Evolutionary conservation across 2,113 vertebrate genomes (phyloP), one percentile per base, ranked within the genome.

Genomic region (Oreotrochilus melanogaster): DNA sequence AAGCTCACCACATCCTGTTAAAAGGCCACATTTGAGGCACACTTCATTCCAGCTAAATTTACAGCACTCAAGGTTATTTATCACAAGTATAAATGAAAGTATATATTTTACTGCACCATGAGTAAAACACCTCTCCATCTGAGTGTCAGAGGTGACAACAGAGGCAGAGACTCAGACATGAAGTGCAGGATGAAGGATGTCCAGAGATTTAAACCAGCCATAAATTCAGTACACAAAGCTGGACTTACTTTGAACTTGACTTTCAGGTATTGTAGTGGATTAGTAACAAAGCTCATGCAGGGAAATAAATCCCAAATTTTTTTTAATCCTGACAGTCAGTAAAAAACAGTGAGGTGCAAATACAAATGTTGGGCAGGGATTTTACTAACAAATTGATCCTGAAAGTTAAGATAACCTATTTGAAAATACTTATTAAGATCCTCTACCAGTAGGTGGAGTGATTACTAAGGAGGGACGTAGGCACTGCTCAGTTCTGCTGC

Each of bases 391-490:
- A 42, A 37, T 24, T 4, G 54, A 6, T 48, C 7, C 8, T 18
- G 45, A 19, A 65, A 65, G 45, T 47, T 72, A 48, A 84, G 56
- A 42, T 11, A 47, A 47, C 3, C 19, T 28, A 11, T 18, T 70
- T 65, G 70, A 3, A 86, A 92, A 61, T 15, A n/a, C 23, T 58
- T 31, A 7, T 2, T 24, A 28, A 76, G 69, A 19, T 84, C 7
- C 60, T 48, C 39, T 56, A 78, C 84, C 76, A 94, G 86, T 48
- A 93, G 88, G 14, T 81, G 91, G 89, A 95, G 95, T 45, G 39
- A 64, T 72, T 70, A 80, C 43, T 42, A 30, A 83, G 42, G 7
- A 81, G 47, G 73, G 30, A 30, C 2, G 1, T 24, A 8, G 1
- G 10, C 28, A 18, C 48, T 85, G 53, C 81, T 87, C 84, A 33